These are phyloP conservation scores for Epistrophe grossulariae DNA, from an alignment of 2,888 invertebrate genomes.

Conservation along the genomic window DNA sequence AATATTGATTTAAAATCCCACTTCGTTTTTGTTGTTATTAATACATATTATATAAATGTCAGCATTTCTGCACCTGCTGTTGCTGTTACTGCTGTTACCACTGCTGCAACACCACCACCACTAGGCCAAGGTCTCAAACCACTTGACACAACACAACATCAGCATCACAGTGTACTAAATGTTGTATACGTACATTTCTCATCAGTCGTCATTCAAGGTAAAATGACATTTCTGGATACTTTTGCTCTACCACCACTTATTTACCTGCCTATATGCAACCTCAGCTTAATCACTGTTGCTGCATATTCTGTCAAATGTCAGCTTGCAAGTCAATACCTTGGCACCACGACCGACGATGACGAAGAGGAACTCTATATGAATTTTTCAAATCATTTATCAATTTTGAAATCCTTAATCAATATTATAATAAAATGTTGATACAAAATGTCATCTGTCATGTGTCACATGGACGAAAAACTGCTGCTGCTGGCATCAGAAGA, in stretches of 20 bases:
- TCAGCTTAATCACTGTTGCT: constrained; percentile 25
- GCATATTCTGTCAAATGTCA: constrained; percentile 31
- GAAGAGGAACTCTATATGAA: not conserved
- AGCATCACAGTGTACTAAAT: constrained; percentile 14
- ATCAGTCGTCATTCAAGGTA: constrained; percentile 15
- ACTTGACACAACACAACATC: constrained; percentile 41
- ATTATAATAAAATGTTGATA: constrained; percentile 4
- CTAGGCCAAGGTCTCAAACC: constrained; percentile 68
- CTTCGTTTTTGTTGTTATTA: not conserved
- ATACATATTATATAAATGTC: constrained; percentile 22
- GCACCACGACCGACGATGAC: not conserved
- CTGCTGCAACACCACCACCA: constrained; percentile 1
- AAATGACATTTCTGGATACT: constrained; percentile 11
- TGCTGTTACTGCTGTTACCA: not conserved
- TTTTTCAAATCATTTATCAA: constrained; percentile 33
- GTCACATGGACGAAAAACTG: not conserved
- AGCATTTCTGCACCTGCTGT: constrained; percentile 12
- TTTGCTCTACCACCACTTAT: not conserved
- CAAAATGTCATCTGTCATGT: constrained; percentile 22
- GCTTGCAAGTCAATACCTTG: constrained; percentile 26
- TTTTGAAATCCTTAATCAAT: constrained; percentile 19
- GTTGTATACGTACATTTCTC: constrained; percentile 23
- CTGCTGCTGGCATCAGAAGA: constrained; percentile 26
- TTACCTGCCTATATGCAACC: not conserved
- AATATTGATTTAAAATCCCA: constrained; percentile 37